phyloP scores from a whole-genome alignment of 1,140 invertebrate genomes.

The Heterodera schachtii region DNA sequence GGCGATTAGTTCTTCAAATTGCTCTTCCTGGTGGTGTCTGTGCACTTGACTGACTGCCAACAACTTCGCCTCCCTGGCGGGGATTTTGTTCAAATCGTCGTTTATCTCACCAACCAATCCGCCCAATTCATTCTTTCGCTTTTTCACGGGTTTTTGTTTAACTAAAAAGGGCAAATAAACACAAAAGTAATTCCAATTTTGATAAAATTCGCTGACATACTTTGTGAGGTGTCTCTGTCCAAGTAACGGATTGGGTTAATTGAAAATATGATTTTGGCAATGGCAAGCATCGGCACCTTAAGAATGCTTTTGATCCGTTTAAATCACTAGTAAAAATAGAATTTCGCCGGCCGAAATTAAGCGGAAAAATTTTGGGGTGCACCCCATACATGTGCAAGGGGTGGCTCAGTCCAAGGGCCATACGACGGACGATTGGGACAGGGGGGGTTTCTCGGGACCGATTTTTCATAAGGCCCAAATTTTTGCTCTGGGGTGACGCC shows the following conservation, averaged over 20 bases:
- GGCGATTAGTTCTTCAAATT: background rate
- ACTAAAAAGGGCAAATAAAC: background rate
- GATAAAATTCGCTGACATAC: background rate
- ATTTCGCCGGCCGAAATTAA: too few relatives aligned
- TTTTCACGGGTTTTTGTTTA: conserved; percentile 24
- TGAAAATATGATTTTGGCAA: conserved; percentile 24
- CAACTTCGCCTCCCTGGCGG: background rate
- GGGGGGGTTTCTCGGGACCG: too few relatives aligned
- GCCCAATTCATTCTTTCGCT: conserved; percentile 24
- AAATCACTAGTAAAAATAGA: too few relatives aligned
- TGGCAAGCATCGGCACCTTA: conserved; percentile 7
- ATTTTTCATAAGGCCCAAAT: too few relatives aligned
- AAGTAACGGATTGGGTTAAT: background rate
- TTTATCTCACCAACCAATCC: conserved; percentile 13
- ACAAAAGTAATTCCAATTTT: too few relatives aligned
- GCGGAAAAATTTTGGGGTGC: too few relatives aligned
- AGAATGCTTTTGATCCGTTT: background rate
- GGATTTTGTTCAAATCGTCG: background rate
- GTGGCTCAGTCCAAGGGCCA: too few relatives aligned
- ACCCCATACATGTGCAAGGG: too few relatives aligned
- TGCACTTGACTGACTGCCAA: conserved; percentile 7
- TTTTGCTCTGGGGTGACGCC: too few relatives aligned
- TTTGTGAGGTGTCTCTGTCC: conserved; percentile 1
- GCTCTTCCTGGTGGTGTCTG: background rate
- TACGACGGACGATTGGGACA: too few relatives aligned